These are phyloP conservation scores for Apoda limacodes DNA, from an alignment of 2,888 invertebrate species.

Conservation along the genomic window DNA sequence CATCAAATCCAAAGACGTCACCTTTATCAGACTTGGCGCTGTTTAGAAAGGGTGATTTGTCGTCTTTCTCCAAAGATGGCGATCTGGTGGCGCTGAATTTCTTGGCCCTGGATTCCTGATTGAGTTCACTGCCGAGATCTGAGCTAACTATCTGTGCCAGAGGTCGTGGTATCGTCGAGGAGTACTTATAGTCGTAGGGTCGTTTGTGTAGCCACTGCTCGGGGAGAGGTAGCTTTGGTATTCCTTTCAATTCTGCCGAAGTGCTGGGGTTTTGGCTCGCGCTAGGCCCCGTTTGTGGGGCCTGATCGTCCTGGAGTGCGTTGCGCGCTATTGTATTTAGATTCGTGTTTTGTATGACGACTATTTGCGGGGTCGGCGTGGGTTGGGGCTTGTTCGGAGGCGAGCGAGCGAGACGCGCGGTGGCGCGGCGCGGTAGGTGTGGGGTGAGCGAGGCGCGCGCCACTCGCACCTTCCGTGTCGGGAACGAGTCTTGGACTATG, in stretches of 20 bases:
- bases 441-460: conserved; percentile 19
- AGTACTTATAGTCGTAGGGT: conserved; percentile 49
- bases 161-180: conserved; percentile 46
- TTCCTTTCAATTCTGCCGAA: conserved; percentile 28
- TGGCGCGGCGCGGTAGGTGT: conserved; percentile 25
- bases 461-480: conserved; percentile 20
- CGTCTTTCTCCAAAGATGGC: conserved; percentile 64
- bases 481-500: conserved; percentile 34
- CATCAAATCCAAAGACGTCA: conserved; percentile 52
- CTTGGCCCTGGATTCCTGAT: conserved; percentile 42
- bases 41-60: conserved; percentile 50
- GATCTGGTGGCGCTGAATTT: conserved; percentile 59
- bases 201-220: conserved; percentile 60
- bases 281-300: conserved; percentile 17
- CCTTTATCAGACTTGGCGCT: conserved; percentile 37
- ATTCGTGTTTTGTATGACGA: conserved; percentile 24
- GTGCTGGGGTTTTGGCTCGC: conserved; percentile 9
- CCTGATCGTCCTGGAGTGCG: conserved; percentile 21
- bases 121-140: conserved; percentile 42
- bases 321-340: conserved; percentile 21
- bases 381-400: conserved; percentile 22
- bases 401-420: conserved; percentile 24
- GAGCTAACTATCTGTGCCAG: conserved; percentile 42
- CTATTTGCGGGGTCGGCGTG: conserved; percentile 22
- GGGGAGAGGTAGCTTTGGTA: conserved; percentile 49